These are phyloP conservation scores for Macrosoma leucophasiata DNA, from an alignment of 2,888 invertebrate genomes.

Conservation along the genomic window DNA sequence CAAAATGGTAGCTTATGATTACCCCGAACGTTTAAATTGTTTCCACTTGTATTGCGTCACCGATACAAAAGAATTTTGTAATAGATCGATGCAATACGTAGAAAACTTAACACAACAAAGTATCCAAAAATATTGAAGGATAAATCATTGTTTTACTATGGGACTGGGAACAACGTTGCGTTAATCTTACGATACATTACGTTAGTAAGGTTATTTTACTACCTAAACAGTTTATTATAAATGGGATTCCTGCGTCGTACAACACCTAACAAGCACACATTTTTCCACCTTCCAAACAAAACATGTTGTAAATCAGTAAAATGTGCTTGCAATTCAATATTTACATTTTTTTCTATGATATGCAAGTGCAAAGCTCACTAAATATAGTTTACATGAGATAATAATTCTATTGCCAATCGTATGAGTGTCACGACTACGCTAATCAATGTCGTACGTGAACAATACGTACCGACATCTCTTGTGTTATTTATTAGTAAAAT, in stretches of 20 bases:
- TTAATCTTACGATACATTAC: constrained; percentile 7
- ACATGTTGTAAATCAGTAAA: constrained; percentile 36
- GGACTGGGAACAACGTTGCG: constrained; percentile 6
- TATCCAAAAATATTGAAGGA: constrained; percentile 19
- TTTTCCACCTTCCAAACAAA: constrained; percentile 18
- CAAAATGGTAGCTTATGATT: constrained; percentile 16
- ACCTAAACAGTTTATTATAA: constrained; percentile 19
- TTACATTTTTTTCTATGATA: constrained; percentile 69
- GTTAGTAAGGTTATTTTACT: constrained; percentile 10
- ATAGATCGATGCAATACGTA: constrained; percentile 20
- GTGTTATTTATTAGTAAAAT: constrained; percentile 41
- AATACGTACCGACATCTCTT: constrained; percentile 35
- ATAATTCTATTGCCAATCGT: constrained; percentile 40
- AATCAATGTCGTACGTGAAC: constrained; percentile 39
- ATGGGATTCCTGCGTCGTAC: constrained; percentile 19
- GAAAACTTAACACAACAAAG: constrained; percentile 22
- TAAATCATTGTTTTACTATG: constrained; percentile 8
- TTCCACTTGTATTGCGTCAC: constrained; percentile 10
- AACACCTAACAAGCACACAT: constrained; percentile 19
- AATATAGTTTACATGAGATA: constrained; percentile 53
- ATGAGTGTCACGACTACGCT: constrained; percentile 48
- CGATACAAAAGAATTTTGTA: constrained; percentile 24
- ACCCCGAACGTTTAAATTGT: constrained; percentile 15
- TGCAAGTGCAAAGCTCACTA: constrained; percentile 77
- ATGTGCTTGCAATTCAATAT: constrained; percentile 50